Evolutionary conservation across 2,113 vertebrate species (phyloP), one percentile per base, ranked within the genome.

Genomic region (Odontophorus gujanensis): DNA sequence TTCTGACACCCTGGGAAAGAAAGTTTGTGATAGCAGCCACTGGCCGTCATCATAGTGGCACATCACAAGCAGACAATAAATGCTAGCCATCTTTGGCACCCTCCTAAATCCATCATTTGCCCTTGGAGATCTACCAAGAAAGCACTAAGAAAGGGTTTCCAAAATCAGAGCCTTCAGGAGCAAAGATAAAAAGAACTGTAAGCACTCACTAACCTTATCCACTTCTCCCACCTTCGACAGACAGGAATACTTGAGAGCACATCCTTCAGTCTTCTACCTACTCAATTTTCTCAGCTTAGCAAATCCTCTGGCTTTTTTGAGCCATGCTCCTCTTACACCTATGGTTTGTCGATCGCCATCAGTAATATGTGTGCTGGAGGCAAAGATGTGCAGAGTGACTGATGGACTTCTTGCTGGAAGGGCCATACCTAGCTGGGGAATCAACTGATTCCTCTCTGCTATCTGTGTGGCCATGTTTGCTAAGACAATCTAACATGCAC

Each of bases 231-330:
- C 25, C 20, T 77, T 38, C 51, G n/a, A 67, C 28, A 73, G 13
- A 43, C 16, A 17, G 16, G 14, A 75, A 22, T 0, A 0, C 11
- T 19, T 45, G 25, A 73, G 15, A 3, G 0, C 21, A 40, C 9
- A 2, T 67, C 30, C 15, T 80, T 74, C 71, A 58, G 8, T 22
- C 15, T 45, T 8, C 9, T 62, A 5, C n/a, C 76, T 20, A 42
- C 45, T 57, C 13, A n/a, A 21, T 22, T 40, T 45, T 63, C 16
- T 24, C 62, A 51, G 20, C 11, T 80, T 63, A 8, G 32, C 21
- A 63, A 36, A 48, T 57, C 43, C 36, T 62, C 43, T 74, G 15
- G 19, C 32, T 19, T 67, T 43, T 68, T 12, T 28, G 18, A 15
- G 8, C 20, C 30, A 36, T 25, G 9, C 9, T 17, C 30, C 36